Conservation (phyloP, 2,113 vertebrate species). For the Anoura caudifer region DNA sequence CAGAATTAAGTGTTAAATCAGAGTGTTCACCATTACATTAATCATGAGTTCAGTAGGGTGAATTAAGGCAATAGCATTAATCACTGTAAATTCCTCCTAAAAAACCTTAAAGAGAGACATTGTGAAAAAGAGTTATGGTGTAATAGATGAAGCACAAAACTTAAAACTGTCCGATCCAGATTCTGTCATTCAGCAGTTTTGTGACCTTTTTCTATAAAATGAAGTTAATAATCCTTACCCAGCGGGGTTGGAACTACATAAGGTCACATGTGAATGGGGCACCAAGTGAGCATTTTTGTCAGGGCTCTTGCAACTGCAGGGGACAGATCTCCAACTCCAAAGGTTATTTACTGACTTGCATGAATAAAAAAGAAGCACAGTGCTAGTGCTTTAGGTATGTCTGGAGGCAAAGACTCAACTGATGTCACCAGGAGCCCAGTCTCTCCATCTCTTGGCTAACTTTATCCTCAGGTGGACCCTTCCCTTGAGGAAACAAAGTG, state of each 20-base stretch:
- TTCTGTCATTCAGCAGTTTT: constrained; percentile 28
- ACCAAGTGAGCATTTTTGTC: not conserved
- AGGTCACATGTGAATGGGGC: not conserved
- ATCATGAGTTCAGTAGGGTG: not conserved
- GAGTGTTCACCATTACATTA: not conserved
- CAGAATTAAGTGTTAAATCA: not conserved
- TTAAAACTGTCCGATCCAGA: not conserved
- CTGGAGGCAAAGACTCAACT: not conserved
- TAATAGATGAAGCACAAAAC: not conserved
- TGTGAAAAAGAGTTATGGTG: not conserved
- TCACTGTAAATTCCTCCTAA: not conserved
- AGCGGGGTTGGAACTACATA: not conserved
- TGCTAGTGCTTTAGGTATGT: not conserved
- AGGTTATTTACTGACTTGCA: not conserved
- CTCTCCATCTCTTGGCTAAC: not conserved
- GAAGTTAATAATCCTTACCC: constrained; percentile 37
- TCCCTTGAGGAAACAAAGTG: not conserved
- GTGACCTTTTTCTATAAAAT: constrained; percentile 42
- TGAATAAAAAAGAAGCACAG: not conserved
- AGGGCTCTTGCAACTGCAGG: not conserved
- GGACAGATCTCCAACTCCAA: not conserved
- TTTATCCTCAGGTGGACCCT: not conserved
- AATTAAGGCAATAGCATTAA: not conserved
- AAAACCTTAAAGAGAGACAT: not conserved
- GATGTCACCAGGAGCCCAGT: not conserved